Evolutionary conservation across 2,888 invertebrate genomes (phyloP).

Genomic region (Yponomeuta plumbellus): DNA sequence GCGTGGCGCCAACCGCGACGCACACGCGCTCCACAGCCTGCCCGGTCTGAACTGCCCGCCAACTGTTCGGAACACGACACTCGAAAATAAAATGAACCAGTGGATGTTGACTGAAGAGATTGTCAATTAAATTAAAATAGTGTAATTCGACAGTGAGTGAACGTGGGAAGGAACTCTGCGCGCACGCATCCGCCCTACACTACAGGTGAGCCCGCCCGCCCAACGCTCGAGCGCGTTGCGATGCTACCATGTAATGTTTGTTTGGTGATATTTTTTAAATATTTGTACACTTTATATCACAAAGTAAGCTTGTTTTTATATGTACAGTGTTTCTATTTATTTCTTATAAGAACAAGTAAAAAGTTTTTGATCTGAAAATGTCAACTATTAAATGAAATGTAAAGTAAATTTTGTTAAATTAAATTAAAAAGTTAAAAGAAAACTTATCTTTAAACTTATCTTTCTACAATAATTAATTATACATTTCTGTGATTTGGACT

Average conservation of each 20-base stretch:
- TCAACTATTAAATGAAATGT: too few relatives aligned
- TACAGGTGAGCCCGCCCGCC: neutral
- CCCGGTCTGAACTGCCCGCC: constrained; percentile 24
- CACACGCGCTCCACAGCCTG: constrained; percentile 53
- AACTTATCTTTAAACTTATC: too few relatives aligned
- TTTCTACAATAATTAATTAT: too few relatives aligned
- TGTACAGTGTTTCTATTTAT: too few relatives aligned
- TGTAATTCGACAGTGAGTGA: constrained; percentile 3
- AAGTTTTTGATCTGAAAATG: too few relatives aligned
- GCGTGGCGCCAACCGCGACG: constrained; percentile 66
- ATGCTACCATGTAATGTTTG: neutral
- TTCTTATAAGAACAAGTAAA: too few relatives aligned
- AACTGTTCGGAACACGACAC: neutral
- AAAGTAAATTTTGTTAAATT: too few relatives aligned
- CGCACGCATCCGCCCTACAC: neutral
- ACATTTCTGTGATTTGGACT: too few relatives aligned
- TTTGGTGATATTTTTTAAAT: neutral
- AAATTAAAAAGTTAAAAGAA: too few relatives aligned
- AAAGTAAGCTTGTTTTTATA: too few relatives aligned
- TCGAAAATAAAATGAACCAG: constrained; percentile 1
- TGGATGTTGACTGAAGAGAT: neutral
- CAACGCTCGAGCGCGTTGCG: neutral
- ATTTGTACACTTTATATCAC: too few relatives aligned
- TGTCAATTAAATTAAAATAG: neutral
- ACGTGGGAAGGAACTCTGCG: neutral